These are phyloP conservation scores for Dryobates pubescens DNA, from an alignment of 2,797 vertebrate species.

Conservation along the genomic window DNA sequence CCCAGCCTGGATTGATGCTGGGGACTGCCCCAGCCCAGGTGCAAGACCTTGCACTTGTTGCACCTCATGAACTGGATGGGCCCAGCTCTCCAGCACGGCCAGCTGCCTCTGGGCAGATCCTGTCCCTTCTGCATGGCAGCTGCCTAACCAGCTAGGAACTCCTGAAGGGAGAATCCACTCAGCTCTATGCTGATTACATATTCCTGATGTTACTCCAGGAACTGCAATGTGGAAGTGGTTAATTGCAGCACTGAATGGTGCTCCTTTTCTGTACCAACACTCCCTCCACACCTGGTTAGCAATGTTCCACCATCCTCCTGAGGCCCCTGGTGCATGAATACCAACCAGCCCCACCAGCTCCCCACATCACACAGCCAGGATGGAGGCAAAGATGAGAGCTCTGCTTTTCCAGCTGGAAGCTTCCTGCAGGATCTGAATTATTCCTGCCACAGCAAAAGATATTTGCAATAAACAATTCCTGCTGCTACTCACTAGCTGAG, in stretches of 20 bases:
- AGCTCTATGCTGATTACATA: accelerated
- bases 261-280: neutral
- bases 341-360: neutral
- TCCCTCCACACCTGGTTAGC: neutral
- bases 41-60: too few relatives aligned
- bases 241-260: neutral
- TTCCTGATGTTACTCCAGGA: neutral
- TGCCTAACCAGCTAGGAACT: neutral
- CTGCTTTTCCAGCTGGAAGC: neutral
- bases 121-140: too few relatives aligned
- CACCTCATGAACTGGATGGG: too few relatives aligned
- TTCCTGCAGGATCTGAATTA: neutral
- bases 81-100: too few relatives aligned
- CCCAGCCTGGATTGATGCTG: too few relatives aligned
- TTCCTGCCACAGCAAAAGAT: neutral
- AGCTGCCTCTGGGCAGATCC: too few relatives aligned
- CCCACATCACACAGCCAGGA: accelerated
- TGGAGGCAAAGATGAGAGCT: neutral
- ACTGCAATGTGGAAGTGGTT: neutral
- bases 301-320: neutral
- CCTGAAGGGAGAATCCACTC: neutral
- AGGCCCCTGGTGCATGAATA: neutral
- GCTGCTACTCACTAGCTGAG: neutral
- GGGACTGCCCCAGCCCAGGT: too few relatives aligned
- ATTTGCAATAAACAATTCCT: neutral